These are phyloP conservation scores for Clitarchus hookeri DNA, from an alignment of 2,888 invertebrate genomes.

Conservation along the genomic window DNA sequence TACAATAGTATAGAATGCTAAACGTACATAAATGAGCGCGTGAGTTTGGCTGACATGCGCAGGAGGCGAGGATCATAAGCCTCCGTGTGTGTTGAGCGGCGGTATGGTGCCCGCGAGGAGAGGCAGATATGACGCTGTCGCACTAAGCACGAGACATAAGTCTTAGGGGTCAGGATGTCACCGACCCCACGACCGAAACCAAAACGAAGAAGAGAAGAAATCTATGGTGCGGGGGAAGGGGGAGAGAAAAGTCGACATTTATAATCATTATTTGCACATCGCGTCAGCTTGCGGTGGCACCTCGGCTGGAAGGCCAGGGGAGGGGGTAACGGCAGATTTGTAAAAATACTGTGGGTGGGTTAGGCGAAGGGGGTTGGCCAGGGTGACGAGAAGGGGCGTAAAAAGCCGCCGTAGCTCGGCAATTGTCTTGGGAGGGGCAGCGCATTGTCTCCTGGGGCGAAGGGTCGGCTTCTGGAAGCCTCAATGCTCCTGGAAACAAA, in stretches of 20 bases:
- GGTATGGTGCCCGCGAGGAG: no score
- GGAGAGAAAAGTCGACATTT: slow-evolving; percentile 39
- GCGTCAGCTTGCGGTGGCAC: slow-evolving; percentile 40
- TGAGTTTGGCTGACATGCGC: no score
- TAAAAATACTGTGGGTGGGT: slow-evolving; percentile 17
- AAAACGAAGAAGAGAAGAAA: slow-evolving; percentile 29
- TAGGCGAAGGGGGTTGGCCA: background rate
- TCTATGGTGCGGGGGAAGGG: slow-evolving; percentile 37
- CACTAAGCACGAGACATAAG: background rate
- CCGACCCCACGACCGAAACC: slow-evolving; percentile 31
- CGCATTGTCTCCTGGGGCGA: background rate
- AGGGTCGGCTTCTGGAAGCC: background rate
- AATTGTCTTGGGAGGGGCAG: background rate
- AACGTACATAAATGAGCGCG: no score
- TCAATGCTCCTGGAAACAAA: no score
- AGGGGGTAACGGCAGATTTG: slow-evolving; percentile 2
- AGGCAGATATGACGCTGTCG: background rate
- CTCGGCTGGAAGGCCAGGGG: background rate
- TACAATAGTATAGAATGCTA: no score
- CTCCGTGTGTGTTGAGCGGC: no score
- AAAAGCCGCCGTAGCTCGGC: slow-evolving; percentile 17
- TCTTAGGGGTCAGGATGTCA: slow-evolving; percentile 31
- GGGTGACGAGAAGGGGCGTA: background rate
- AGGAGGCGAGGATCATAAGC: no score
- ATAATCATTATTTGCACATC: slow-evolving; percentile 44